These are phyloP conservation scores for Syrrhaptes paradoxus DNA, from an alignment of 2,113 vertebrate genomes.

Conservation along the genomic window DNA sequence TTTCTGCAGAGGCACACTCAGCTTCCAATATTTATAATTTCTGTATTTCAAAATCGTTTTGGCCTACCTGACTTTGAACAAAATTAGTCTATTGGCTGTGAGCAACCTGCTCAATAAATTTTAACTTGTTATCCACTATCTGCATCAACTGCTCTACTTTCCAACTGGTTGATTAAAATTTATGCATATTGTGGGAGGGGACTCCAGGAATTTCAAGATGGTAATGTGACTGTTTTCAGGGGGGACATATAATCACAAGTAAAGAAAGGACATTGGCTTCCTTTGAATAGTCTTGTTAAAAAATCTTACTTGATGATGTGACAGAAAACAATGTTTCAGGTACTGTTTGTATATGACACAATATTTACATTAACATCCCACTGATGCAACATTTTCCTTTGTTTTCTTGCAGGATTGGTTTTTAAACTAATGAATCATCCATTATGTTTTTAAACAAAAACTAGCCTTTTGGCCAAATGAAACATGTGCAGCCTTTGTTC, in stretches of 20 bases:
- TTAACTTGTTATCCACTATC: not conserved
- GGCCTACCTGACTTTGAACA: not conserved
- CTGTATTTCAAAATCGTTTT: not conserved
- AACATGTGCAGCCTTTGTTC: slow-evolving; percentile 17
- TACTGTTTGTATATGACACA: not conserved
- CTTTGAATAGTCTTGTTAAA: not conserved
- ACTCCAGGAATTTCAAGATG: not conserved
- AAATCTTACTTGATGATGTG: not conserved
- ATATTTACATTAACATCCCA: not conserved
- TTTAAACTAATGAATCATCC: slow-evolving; percentile 27
- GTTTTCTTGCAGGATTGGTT: not conserved
- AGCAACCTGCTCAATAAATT: not conserved
- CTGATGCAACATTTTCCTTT: not conserved
- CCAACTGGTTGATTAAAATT: not conserved
- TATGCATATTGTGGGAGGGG: not conserved
- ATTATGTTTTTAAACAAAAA: slow-evolving; percentile 28
- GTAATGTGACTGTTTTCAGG: not conserved
- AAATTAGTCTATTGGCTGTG: not conserved
- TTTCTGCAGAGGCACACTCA: not conserved
- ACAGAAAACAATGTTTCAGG: not conserved
- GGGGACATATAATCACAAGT: not conserved
- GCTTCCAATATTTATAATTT: not conserved
- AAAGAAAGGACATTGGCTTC: not conserved
- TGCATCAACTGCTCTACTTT: not conserved
- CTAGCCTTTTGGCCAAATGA: slow-evolving; percentile 33